Base-by-base conservation (phyloP, 2,113 vertebrate species). In the Paracanthobrama guichenoti region DNA sequence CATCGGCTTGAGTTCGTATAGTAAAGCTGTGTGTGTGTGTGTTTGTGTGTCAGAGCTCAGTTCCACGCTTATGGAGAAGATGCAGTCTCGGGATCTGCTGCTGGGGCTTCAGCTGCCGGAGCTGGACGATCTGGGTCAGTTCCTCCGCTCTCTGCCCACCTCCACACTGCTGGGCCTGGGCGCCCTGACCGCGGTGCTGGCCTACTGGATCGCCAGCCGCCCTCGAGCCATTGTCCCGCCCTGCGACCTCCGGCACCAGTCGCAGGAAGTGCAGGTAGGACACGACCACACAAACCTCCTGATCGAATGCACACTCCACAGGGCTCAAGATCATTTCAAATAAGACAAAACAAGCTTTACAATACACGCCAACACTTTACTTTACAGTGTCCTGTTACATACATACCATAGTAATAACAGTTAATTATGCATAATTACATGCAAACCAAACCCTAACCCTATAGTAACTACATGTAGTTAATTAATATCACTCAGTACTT, bases 81-180 rank as follows among this genome's bases (percentile, higher is more conserved):
- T 99, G 97, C 97, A 98, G 92, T 95, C 94, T 75, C 96, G 96
- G 92, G 97, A 99, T 84, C 94, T 98, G 90, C 93, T 97, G 91
- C 93, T 94, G 81, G 94, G 95, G 88, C 92, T 98, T 92, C 93
- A 95, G 88, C 94, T 98, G 62, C 96, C 96, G 0, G 97, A 98
- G 89, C 92, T 98, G 67, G 95, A 96, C 0, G 96, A 98, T 71
- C 93, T 99, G 62, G 93, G 96, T 77, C 96, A 96, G 88, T 96
- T 97, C 72, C 94, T 99, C 89, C 92, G 91, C 86, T 97, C 95
- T 69, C 91, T 98, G 84, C 97, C 97, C 0, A 94, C 97, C 79
- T 95, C 97, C 31, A 95, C 96, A 0, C 94, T 99, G 48, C 94
- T 99, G 84, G 96, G 97, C 86, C 89, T 98, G n/a, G 97, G 97